phyloP scores from a whole-genome alignment of 2,797 vertebrate genomes.

The Brotula barbata region DNA sequence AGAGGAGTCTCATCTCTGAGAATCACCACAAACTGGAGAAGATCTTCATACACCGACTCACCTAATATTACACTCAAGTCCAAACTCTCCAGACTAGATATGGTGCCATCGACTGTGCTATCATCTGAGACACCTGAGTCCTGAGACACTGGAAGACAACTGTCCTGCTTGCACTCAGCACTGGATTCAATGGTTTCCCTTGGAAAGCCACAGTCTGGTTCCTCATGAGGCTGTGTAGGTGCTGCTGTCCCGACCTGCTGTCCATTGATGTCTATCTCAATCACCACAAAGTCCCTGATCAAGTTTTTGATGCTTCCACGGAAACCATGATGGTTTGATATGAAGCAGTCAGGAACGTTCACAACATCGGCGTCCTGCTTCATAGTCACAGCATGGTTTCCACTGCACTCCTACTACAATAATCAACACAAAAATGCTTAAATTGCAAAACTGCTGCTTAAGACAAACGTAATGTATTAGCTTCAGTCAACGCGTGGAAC shows the following conservation, averaged over 20 bases:
- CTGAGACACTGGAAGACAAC: conserved; percentile 19
- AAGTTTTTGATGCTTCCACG: conserved; percentile 86
- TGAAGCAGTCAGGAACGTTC: conserved; percentile 65
- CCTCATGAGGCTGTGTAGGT: conserved; percentile 8
- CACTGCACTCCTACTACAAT: background rate
- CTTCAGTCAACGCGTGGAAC: background rate
- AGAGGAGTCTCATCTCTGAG: conserved; percentile 64
- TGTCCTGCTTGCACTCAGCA: conserved; percentile 19
- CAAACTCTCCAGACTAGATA: conserved; percentile 56
- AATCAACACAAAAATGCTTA: conserved; percentile 4
- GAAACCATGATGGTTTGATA: conserved; percentile 85
- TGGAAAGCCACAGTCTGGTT: conserved; percentile 23
- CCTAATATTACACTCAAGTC: conserved; percentile 81
- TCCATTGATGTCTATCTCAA: conserved; percentile 81
- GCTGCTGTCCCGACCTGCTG: conserved; percentile 57
- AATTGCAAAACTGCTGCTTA: background rate
- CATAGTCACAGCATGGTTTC: conserved; percentile 49
- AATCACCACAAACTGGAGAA: conserved; percentile 79
- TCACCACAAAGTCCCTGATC: conserved; percentile 88
- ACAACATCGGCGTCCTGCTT: conserved; percentile 55
- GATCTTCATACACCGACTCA: conserved; percentile 69
- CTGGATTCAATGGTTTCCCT: conserved; percentile 40
- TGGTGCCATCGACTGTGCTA: conserved; percentile 29
- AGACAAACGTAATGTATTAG: background rate
- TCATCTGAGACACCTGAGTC: conserved; percentile 33